These are phyloP conservation scores for Oncorhynchus clarkii DNA, from an alignment of 2,113 vertebrate genomes.

Conservation along the genomic window DNA sequence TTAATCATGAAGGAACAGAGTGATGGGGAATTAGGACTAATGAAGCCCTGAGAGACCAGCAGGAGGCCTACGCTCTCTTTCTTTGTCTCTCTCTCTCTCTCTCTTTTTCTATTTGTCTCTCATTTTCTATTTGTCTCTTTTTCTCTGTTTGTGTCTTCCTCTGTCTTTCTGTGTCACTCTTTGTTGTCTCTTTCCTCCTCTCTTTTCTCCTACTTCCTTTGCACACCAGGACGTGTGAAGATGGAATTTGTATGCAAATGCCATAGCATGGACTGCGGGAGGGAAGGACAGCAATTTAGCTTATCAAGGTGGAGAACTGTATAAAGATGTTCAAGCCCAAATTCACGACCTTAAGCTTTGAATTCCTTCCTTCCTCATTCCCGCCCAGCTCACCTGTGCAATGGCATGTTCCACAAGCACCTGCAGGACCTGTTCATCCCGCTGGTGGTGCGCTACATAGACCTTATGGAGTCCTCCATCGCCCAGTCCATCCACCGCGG, in stretches of 20 bases:
- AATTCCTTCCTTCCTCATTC: constrained; percentile 19
- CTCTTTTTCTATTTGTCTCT: constrained; percentile 11
- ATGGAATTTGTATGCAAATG: too few relatives aligned
- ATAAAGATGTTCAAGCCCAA: too few relatives aligned
- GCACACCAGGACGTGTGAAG: too few relatives aligned
- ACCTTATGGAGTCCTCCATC: constrained; percentile 98
- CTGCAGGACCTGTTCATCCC: constrained; percentile 93
- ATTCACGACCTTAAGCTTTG: too few relatives aligned
- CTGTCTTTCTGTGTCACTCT: too few relatives aligned
- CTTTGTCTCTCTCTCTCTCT: constrained; percentile 15
- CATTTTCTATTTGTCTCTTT: constrained; percentile 11
- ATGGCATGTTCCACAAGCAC: constrained; percentile 94
- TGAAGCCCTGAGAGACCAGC: constrained; percentile 88
- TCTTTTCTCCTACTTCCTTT: too few relatives aligned
- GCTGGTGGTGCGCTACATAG: constrained; percentile 93
- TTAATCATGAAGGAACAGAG: constrained; percentile 91
- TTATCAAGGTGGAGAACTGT: too few relatives aligned
- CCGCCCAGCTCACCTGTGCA: constrained; percentile 87
- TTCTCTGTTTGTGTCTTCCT: too few relatives aligned
- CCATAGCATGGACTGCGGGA: too few relatives aligned
- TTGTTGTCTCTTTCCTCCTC: too few relatives aligned
- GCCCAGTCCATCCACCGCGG: constrained; percentile 96
- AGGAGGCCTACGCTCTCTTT: constrained; percentile 59
- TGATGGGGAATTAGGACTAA: constrained; percentile 94
- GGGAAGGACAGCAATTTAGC: too few relatives aligned